These are phyloP conservation scores for Chamaetylas fuelleborni DNA, from an alignment of 2,113 vertebrate genomes.

Conservation along the genomic window DNA sequence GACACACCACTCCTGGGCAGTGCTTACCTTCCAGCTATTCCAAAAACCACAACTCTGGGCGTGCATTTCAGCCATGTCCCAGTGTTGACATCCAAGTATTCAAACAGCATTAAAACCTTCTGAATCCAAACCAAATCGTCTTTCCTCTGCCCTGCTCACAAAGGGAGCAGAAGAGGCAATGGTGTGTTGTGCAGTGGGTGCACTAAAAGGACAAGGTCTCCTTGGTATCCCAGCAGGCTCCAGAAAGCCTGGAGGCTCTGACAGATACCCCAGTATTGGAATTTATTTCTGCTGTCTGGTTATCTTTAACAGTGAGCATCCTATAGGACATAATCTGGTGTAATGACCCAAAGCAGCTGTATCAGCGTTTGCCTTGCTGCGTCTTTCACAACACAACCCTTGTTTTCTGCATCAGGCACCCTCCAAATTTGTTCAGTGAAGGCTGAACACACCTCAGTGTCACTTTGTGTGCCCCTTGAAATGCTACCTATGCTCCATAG, in stretches of 20 bases:
- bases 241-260: neutral
- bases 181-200: neutral
- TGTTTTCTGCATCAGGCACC: neutral
- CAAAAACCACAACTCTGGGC: neutral
- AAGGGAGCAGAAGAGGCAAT: neutral
- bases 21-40: neutral
- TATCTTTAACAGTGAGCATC: neutral
- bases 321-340: neutral
- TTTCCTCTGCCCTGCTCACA: neutral
- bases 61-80: neutral
- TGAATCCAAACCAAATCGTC: neutral
- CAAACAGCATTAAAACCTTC: neutral
- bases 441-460: neutral
- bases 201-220: neutral
- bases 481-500: neutral
- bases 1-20: neutral
- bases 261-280: neutral
- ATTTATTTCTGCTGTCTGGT: neutral
- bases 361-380: neutral
- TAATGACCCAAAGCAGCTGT: neutral
- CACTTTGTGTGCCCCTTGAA: neutral
- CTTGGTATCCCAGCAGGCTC: neutral
- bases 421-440: neutral
- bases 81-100: neutral
- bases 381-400: neutral